Percentiles rank a stretch among this genome's conserved stretches.
phyloP scores from a whole-genome alignment of 2,888 invertebrate species.

The Troilus luridus region DNA sequence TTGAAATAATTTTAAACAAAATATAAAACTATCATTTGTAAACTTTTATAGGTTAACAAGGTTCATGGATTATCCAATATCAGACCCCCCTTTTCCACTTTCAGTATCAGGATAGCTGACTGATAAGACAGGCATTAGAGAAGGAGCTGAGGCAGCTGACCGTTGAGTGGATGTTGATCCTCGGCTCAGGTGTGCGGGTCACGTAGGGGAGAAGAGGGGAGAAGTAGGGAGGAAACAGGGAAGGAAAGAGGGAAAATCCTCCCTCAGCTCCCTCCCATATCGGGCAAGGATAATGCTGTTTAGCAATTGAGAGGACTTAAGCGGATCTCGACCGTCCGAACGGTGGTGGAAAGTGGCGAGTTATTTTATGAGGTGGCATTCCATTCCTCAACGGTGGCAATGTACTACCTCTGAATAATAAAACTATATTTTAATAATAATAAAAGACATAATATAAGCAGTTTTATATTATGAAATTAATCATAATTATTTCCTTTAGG shows the following conservation, averaged over 20 bases:
- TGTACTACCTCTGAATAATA: neutral
- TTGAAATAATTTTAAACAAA: no score
- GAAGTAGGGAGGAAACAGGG: neutral
- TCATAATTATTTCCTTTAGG: no score
- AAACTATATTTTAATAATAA: neutral
- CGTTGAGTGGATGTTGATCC: neutral
- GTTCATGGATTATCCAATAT: no score
- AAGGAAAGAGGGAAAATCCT: neutral
- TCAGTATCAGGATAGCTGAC: neutral
- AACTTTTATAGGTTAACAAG: no score
- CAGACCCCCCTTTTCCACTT: neutral
- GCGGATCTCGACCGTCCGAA: neutral
- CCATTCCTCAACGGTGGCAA: neutral
- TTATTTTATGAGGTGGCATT: neutral
- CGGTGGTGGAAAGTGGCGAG: neutral
- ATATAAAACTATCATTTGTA: no score
- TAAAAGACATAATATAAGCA: no score
- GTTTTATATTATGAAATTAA: no score
- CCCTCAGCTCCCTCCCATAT: neutral
- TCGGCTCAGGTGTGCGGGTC: neutral
- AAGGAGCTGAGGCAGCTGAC: neutral
- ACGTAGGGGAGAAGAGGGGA: neutral
- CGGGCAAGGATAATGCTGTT: neutral
- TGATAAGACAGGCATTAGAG: neutral
- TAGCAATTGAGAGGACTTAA: constrained; percentile 25